Base-by-base conservation (phyloP, 2,113 vertebrate genomes). In the Hippocampus guttulatus region DNA sequence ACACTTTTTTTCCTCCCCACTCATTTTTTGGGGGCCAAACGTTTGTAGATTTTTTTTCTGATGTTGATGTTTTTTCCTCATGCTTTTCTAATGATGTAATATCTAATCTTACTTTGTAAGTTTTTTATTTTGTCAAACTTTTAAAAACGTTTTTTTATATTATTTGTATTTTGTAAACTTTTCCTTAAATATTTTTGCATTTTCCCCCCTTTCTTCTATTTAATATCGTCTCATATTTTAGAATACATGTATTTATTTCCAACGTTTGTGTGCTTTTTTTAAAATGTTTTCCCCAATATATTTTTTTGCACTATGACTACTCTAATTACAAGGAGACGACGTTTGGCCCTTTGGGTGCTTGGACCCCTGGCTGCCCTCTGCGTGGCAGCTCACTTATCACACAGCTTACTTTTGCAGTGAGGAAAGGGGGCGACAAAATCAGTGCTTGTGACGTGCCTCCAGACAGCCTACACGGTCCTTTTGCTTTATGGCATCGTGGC, bases 321-420 rank as follows among this genome's bases (percentile, higher is more conserved):
- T 47, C 11, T 55, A 57, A 3, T 57, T 57, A n/a, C 54, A 23
- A 3, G 8, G 10, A 11, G 8, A 25, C 47, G 18, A 51, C 20
- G 12, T 3, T 49, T 52, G 20, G 8, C 51, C 20, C 1, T 52
- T 52, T 60, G 27, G 27, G 15, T 33, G 57, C 8, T 30, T 30
- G 25, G 25, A 60, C 58, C 58, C 20, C 60, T 71, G 60, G 30
- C 49, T 74, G 55, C 38, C 23, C 57, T 64, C 21, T 30, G 30
- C 47, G 49, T 62, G 73, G 76, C 74, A 84, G 68, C 55, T 67
- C 33, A 80, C 77, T 80, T 67, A 77, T 85, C 76, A 71, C 15
- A 80, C 65, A 70, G 33, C 74, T 70, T 51, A 45, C 47, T 76
- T n/a, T 75, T 67, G 54, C 11, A 62, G 2, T 16, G 45, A 25